These are phyloP conservation scores for Drosophila nigricruria DNA, from an alignment of 2,888 invertebrate species.

Conservation along the genomic window DNA sequence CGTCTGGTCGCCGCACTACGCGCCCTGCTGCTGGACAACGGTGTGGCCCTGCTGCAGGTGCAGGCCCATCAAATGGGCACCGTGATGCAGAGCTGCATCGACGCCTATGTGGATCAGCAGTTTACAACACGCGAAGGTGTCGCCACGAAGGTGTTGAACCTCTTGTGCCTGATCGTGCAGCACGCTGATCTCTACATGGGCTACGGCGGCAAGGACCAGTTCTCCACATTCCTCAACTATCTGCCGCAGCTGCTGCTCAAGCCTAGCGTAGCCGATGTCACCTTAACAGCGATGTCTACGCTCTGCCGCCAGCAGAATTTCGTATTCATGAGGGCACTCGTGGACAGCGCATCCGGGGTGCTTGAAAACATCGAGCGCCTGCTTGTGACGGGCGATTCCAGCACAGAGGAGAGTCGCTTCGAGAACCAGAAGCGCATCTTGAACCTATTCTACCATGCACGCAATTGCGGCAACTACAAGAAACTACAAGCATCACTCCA, in stretches of 20 bases:
- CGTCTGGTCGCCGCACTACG: slow-evolving; percentile 73
- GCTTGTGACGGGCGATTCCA: slow-evolving; percentile 80
- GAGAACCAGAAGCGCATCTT: slow-evolving; percentile 86
- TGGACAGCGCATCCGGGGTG: slow-evolving; percentile 85
- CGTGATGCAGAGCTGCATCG: slow-evolving; percentile 77
- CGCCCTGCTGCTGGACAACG: slow-evolving; percentile 71
- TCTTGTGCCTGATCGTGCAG: slow-evolving; percentile 86
- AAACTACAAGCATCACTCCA: slow-evolving; percentile 8
- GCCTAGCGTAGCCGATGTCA: slow-evolving; percentile 86
- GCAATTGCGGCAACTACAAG: not conserved
- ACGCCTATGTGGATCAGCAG: slow-evolving; percentile 69
- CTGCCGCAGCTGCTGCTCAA: slow-evolving; percentile 87
- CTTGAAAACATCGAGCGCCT: slow-evolving; percentile 83
- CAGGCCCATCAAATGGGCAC: slow-evolving; percentile 67
- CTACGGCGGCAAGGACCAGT: slow-evolving; percentile 82
- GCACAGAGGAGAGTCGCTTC: slow-evolving; percentile 66
- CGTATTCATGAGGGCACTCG: slow-evolving; percentile 86
- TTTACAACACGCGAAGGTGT: slow-evolving; percentile 76
- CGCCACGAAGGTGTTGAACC: slow-evolving; percentile 84
- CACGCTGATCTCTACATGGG: slow-evolving; percentile 82
- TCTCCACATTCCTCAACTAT: slow-evolving; percentile 86
- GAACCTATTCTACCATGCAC: slow-evolving; percentile 87
- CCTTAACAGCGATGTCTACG: slow-evolving; percentile 87
- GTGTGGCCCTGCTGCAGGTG: slow-evolving; percentile 51
- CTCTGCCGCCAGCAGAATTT: slow-evolving; percentile 87